Evolutionary conservation across 2,797 vertebrate species (phyloP), one percentile per base, ranked within the genome.

Genomic region (Pseudochirops corinnae): DNA sequence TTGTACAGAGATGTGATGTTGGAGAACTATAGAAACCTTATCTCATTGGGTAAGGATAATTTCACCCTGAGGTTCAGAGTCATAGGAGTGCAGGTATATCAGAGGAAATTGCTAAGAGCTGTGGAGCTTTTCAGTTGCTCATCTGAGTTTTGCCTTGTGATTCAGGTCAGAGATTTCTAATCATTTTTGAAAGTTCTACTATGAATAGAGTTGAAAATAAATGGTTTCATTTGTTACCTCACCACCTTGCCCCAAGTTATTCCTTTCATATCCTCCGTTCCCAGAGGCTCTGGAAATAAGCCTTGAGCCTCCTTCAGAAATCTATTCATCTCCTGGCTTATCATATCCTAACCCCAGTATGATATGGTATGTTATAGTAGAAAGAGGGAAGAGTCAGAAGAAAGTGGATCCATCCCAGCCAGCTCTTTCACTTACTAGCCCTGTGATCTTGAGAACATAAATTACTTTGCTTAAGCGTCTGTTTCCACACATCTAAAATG

Each of bases 211-310:
- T 26, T 87, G 39, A 87, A 87, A 87, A 87, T 87, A 50, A 91
- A 3, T 62, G 56, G 90, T 55, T 1, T 50, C 24, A 50, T 57
- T 92, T 50, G 46, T 94, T 92, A 46, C 4, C 24, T 10, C 0
- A 95, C 2, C 39, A 10, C n/a, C 93, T 93, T 94, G 67, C 39
- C 74, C 24, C 74, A 87, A 74, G 55, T 90, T 92, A 39, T 46
- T 91, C 28, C 74, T 95, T 93, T 53, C 94, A 91, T 52, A 46
- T 62, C 93, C 62, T 95, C 16, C 46, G 7, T 21, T 95, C 46
- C 52, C 90, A 16, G 90, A 5, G 95, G n/a, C n/a, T 93, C 90
- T 53, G 46, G 13, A 60, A 26, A 10, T 50, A 87, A 87, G 21
- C 21, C 18, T 46, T 82, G 67, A 39, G 39, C 67, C 39, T 87